These are phyloP conservation scores for Zaprionus inermis DNA, from an alignment of 1,140 invertebrate genomes.

Conservation along the genomic window DNA sequence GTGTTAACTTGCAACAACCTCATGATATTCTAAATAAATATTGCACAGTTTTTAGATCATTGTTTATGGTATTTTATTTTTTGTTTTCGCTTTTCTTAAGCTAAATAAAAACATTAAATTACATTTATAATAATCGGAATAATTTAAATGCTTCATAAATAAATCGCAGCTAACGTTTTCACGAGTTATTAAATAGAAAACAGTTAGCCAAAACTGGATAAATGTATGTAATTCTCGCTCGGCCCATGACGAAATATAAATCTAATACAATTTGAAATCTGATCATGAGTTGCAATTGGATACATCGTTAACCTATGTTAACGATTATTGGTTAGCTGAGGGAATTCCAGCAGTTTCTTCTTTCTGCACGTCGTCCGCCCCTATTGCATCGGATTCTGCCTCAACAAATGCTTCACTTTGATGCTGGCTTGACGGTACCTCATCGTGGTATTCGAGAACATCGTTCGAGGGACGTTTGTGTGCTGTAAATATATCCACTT, in stretches of 20 bases:
- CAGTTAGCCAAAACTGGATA: constrained; percentile 1
- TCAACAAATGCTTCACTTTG: constrained; percentile 2
- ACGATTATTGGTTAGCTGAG: neutral
- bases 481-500: constrained; percentile 55
- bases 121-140: constrained; percentile 19
- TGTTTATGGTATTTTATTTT: constrained; percentile 12
- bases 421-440: constrained; percentile 15
- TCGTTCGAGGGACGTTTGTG: constrained; percentile 4
- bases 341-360: neutral
- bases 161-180: constrained; percentile 25
- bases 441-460: constrained; percentile 52
- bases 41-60: neutral
- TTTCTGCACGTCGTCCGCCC: constrained; percentile 3
- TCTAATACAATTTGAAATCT: constrained; percentile 4
- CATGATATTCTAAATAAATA: too few relatives aligned
- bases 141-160: constrained; percentile 43
- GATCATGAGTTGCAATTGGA: constrained; percentile 5
- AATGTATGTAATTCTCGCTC: neutral
- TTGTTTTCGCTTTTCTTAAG: constrained; percentile 23
- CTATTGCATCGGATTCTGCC: neutral
- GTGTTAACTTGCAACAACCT: too few relatives aligned
- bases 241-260: neutral
- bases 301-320: constrained; percentile 2
- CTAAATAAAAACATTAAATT: constrained; percentile 34
- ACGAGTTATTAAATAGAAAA: neutral